Evolutionary conservation across 2,113 vertebrate species (phyloP), one percentile per base, ranked within the genome.

Genomic region (Barbus barbus): DNA sequence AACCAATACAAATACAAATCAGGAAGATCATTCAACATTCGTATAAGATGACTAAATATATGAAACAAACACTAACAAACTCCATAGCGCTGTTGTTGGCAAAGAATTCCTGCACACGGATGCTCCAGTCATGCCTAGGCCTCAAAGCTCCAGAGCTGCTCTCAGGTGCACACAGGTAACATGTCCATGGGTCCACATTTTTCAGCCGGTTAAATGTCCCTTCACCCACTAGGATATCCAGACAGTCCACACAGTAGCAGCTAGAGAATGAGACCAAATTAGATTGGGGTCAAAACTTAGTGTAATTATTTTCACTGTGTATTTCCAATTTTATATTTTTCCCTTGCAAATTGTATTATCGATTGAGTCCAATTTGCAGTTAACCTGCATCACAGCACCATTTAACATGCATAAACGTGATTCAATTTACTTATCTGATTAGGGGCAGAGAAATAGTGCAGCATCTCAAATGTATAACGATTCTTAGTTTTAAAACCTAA

Each of bases 211-310:
- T 90, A 0, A 96, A 97, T 0, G 95, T 95, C 13, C 95, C 96
- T 0, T 90, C 22, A 0, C 96, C 95, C 53, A 96, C 95, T 28
- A 99, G 92, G 86, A 96, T 94, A 33, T 98, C 94, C 90, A 98
- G 90, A 81, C 97, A 99, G 85, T 98, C 96, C 26, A 93, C 92
- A 1, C 97, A 99, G 91, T 94, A 99, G 44, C 96, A 97, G 87
- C 97, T 99, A 89, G 0, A 83, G 16, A 74, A 13, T 16, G 51
- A 31, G 41, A 81, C 41, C 14, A 69, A 18, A 46, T 46, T 69
- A 24, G 11, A 72, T n/a, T 72, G 5, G 69, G 38, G 12, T 24
- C 36, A 41, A 44, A 72, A 69, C 16, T 3, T 67, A 7, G 18
- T 5, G 9, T 31, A 41, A 22, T 38, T 0, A 18, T 22, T 28